phyloP scores from a whole-genome alignment of 2,888 invertebrate species.

The Uropetala carovei region DNA sequence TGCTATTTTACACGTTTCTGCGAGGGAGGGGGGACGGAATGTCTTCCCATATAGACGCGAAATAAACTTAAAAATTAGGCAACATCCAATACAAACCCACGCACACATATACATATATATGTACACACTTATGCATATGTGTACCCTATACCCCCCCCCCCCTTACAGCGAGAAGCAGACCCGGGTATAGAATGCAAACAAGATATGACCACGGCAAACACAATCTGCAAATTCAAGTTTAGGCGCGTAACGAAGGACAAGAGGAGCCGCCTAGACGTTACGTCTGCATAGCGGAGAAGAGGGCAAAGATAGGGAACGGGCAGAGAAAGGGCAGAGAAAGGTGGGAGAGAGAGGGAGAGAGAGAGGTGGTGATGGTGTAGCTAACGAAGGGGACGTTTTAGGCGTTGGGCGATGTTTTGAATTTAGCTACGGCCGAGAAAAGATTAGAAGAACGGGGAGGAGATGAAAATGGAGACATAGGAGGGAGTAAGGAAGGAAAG shows the following conservation, averaged over 20 bases:
- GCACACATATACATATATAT: no score
- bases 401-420: neutral
- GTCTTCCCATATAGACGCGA: no score
- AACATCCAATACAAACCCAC: no score
- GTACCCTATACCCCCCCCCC: neutral
- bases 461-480: no score
- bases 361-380: neutral
- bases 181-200: slow-evolving; percentile 19
- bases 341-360: no score
- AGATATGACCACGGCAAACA: slow-evolving; percentile 12
- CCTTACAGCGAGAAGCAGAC: neutral
- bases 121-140: no score
- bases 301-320: neutral
- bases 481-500: no score
- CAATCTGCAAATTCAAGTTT: neutral
- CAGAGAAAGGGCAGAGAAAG: no score
- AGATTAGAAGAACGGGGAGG: no score
- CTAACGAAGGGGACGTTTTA: neutral
- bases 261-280: neutral
- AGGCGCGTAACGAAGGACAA: neutral
- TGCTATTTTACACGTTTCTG: no score
- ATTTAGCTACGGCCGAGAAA: neutral
- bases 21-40: no score
- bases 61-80: no score
- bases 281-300: neutral